Conservation (phyloP, 2,888 invertebrate species). For the Diploptera punctata region DNA sequence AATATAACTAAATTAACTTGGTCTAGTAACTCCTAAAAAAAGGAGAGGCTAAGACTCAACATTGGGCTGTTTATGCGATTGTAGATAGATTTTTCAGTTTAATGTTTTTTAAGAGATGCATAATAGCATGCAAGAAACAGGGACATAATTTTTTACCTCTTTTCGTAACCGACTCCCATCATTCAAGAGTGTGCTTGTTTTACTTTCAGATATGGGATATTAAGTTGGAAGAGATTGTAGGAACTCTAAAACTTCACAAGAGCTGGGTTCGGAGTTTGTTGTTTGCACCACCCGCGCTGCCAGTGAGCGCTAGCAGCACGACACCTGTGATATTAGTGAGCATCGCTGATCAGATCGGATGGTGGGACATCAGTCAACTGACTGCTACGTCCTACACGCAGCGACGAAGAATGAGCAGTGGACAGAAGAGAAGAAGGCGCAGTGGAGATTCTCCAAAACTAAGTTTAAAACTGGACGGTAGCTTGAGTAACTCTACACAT, state of each 20-base stretch:
- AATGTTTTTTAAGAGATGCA: no score
- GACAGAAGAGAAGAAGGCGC: neutral
- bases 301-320: slow-evolving; percentile 50
- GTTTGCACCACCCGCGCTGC: slow-evolving; percentile 58
- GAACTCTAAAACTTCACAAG: slow-evolving; percentile 61
- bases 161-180: no score
- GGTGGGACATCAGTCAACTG: slow-evolving; percentile 62
- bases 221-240: slow-evolving; percentile 54
- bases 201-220: slow-evolving; percentile 62
- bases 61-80: no score
- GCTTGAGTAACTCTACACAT: neutral
- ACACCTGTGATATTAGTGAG: slow-evolving; percentile 62
- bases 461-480: neutral
- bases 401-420: neutral
- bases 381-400: neutral
- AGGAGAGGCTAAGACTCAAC: no score
- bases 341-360: slow-evolving; percentile 64
- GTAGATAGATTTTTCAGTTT: no score
- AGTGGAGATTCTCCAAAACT: slow-evolving; percentile 12
- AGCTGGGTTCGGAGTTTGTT: slow-evolving; percentile 59
- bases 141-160: no score
- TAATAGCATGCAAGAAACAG: no score
- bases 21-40: no score
- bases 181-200: no score
- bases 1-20: no score